Percentiles rank a stretch among this genome's conserved stretches.
phyloP scores from a whole-genome alignment of 2,113 vertebrate genomes.

The Callaeas wilsoni region DNA sequence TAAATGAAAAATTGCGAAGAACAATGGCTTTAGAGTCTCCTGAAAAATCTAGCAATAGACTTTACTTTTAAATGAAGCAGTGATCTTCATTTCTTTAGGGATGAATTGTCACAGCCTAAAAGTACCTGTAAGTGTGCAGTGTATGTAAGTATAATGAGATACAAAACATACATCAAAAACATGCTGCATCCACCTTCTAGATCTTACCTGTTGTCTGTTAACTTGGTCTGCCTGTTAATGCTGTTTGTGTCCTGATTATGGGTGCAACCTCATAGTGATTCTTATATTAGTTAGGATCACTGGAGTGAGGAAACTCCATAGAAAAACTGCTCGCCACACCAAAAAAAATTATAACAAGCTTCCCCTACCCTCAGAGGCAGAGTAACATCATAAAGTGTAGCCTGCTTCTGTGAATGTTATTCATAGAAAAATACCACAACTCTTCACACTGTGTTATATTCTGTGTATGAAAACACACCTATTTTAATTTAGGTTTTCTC shows the following conservation, averaged over 20 bases:
- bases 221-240: not conserved
- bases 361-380: not conserved
- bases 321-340: not conserved
- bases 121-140: not conserved
- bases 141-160: not conserved
- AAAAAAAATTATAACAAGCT: not conserved
- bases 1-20: not conserved
- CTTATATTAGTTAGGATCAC: not conserved
- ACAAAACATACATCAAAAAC: not conserved
- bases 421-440: not conserved
- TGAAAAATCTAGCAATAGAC: not conserved
- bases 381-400: not conserved
- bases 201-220: not conserved
- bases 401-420: not conserved
- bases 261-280: not conserved
- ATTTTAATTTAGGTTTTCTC: conserved; percentile 9
- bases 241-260: not conserved
- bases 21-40: not conserved
- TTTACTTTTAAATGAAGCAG: not conserved
- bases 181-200: not conserved
- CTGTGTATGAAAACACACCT: not conserved
- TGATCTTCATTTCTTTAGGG: not conserved
- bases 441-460: not conserved
- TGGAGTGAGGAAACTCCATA: not conserved
- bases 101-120: not conserved